Evolutionary conservation across 2,888 invertebrate genomes (phyloP), one percentile per base, ranked within the genome.

Genomic region (Slavum lentiscoides): DNA sequence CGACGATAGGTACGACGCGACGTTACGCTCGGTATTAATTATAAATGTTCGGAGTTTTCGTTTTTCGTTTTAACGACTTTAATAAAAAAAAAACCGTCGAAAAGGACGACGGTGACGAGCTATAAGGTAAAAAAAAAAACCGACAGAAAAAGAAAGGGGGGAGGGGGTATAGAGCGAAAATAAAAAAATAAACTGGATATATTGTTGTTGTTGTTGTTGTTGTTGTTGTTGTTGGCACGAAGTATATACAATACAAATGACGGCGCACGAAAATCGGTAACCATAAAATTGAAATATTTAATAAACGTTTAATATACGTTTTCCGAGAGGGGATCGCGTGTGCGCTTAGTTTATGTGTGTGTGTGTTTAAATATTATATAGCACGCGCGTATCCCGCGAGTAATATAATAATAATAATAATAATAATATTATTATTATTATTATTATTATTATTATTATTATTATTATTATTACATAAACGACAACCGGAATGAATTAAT

Each of bases 271-370:
- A 62, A 76, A 77, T 77, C 77, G 17, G 70, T 66, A 67, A 75
- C 39, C 77, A 64, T 72, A 80, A 80, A 80, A 80, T 64, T 72
- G 70, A 72, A 80, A 72, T 72, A 80, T 80, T 70, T 72, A 70
- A 80, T 80, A 80, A 80, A 80, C 80, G 70, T n/a, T n/a, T n/a
- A n/a, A 72, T 80, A 30, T 30, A 30, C 30, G 30, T 30, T 30
- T 80, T 62, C 72, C 64, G 80, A 49, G 49, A 70, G 62, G 37
- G 72, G 70, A 64, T 80, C 64, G 80, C 80, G 80, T 80, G 77
- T 49, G 19, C 30, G 17, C 2, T 1, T 30, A 30, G 30, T 30
- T 30, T 30, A 23, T 37, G n/a, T 9, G 9, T 61, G 37, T 37
- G n/a, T 9, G 9, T 61, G 37, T 37, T n/a, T 30, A n/a, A 17